Percentiles rank a stretch among this genome's conserved stretches.
Evolutionary conservation across 2,888 invertebrate species (phyloP).

Genomic region (Ichneumoninae sp.): DNA sequence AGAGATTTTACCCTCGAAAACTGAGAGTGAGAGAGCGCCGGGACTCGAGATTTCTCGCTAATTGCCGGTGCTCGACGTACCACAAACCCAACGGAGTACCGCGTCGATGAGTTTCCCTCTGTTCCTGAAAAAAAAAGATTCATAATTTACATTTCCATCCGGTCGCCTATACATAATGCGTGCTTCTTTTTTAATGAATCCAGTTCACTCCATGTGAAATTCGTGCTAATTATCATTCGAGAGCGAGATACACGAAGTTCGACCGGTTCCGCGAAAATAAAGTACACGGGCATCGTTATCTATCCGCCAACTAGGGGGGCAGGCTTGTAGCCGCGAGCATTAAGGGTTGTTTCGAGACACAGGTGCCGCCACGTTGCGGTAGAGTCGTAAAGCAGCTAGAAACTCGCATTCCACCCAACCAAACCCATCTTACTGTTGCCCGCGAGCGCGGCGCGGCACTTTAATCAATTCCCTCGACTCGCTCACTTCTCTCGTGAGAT

Average conservation of each 20-base stretch:
- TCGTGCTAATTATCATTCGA: neutral
- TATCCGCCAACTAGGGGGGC: neutral
- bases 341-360: constrained; percentile 71
- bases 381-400: constrained; percentile 77
- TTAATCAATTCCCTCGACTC: constrained; percentile 55
- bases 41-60: constrained; percentile 58
- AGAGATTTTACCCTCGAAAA: constrained; percentile 40
- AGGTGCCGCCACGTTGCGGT: constrained; percentile 83
- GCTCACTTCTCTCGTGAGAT: constrained; percentile 39
- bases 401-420: constrained; percentile 46
- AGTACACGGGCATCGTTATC: constrained; percentile 19
- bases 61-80: constrained; percentile 56
- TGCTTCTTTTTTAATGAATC: neutral
- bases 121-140: constrained; percentile 27
- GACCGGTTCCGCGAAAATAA: neutral
- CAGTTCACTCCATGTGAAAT: neutral
- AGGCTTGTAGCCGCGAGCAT: constrained; percentile 44
- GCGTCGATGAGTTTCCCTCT: constrained; percentile 41
- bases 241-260: neutral
- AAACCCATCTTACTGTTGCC: constrained; percentile 35
- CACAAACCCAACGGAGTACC: constrained; percentile 7
- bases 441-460: constrained; percentile 34
- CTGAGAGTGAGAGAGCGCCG: constrained; percentile 21
- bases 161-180: neutral
- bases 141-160: neutral